phyloP scores from a whole-genome alignment of 2,888 invertebrate species.

The Dexiosoma caninum region DNA sequence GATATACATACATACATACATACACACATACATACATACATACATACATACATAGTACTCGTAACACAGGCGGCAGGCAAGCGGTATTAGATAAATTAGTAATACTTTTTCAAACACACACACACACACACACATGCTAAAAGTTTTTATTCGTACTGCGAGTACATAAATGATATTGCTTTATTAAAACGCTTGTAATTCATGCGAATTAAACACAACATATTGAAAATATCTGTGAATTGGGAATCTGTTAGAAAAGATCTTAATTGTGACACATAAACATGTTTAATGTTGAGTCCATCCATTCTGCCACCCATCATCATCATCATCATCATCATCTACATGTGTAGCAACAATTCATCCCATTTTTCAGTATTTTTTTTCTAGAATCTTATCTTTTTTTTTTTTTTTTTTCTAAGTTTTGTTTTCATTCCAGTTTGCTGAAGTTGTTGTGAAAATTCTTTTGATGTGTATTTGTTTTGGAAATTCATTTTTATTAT shows the following conservation, averaged over 20 bases:
- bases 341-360: not conserved
- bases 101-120: not conserved
- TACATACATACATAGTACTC: too few relatives aligned
- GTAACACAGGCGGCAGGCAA: constrained; percentile 30
- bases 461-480: constrained; percentile 21
- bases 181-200: constrained; percentile 13
- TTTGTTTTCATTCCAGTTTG: not conserved
- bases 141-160: too few relatives aligned
- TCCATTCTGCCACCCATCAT: constrained; percentile 2
- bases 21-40: too few relatives aligned
- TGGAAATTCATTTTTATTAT: not conserved
- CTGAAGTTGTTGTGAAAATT: constrained; percentile 36
- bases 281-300: constrained; percentile 14
- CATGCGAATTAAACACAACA: constrained; percentile 30
- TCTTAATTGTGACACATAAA: constrained; percentile 62
- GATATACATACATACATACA: too few relatives aligned
- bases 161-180: not conserved
- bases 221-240: constrained; percentile 46
- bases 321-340: not conserved
- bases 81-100: constrained; percentile 38
- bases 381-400: too few relatives aligned
- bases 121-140: not conserved
- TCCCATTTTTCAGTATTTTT: constrained; percentile 9
- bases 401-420: not conserved
- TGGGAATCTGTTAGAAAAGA: constrained; percentile 53